Conservation (phyloP, 53 echinoderm and acorn worm species). For the Paelopatides confundens region DNA sequence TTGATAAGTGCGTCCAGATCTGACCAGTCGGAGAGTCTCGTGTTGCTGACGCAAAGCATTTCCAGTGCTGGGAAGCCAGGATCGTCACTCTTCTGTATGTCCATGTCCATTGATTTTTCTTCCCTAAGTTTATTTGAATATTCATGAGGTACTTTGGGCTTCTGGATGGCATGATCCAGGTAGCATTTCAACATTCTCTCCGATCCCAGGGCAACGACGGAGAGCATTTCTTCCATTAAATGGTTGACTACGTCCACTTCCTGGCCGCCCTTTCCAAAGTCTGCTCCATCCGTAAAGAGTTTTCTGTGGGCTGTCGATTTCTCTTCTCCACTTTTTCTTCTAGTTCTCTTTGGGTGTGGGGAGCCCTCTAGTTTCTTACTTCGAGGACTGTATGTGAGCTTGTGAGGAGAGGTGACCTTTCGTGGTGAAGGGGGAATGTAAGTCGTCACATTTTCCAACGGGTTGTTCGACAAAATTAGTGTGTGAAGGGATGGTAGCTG, state of each 20-base stretch:
- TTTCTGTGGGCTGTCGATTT: background rate
- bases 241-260: background rate
- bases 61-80: constrained; percentile 61
- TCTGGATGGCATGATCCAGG: constrained; percentile 26
- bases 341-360: background rate
- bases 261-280: background rate
- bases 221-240: constrained; percentile 37
- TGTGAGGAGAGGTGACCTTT: background rate
- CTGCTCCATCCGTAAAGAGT: background rate
- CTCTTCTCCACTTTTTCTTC: constrained; percentile 18
- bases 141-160: background rate
- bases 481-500: constrained; percentile 68
- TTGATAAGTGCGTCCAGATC: constrained; percentile 70
- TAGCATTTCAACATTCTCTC: constrained; percentile 34
- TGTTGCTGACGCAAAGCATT: constrained; percentile 81
- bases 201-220: constrained; percentile 7
- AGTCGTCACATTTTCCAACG: constrained; percentile 70
- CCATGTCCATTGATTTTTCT: background rate
- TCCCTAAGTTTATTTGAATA: background rate
- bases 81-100: background rate
- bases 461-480: constrained; percentile 87
- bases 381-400: constrained; percentile 13
- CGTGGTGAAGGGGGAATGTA: constrained; percentile 28
- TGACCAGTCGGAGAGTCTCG: constrained; percentile 72
- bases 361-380: constrained; percentile 24